Percentiles rank a stretch among this genome's conserved stretches.
Evolutionary conservation across 2,888 invertebrate genomes (phyloP).

Genomic region (Netelia melanura): DNA sequence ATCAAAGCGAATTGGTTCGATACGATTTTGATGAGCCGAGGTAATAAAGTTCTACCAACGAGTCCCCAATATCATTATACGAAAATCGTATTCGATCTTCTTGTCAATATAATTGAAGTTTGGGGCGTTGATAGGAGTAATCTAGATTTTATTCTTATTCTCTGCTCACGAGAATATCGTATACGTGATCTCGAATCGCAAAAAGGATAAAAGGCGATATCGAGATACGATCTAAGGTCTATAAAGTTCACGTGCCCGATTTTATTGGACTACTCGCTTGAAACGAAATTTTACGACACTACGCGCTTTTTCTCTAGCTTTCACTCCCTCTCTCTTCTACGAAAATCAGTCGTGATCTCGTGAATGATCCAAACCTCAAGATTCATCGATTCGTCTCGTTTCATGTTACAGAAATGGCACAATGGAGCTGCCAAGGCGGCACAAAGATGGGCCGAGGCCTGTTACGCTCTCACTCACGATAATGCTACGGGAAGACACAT

Average conservation of each 20-base stretch:
- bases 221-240: not conserved
- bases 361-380: constrained; percentile 1
- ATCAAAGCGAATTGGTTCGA: not conserved
- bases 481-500: constrained; percentile 88
- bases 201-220: constrained; percentile 35
- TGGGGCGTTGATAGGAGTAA: constrained; percentile 20
- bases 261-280: constrained; percentile 39
- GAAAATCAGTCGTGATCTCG: not conserved
- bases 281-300: constrained; percentile 50
- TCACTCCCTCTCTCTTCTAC: no score
- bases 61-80: not conserved
- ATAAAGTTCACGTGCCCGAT: constrained; percentile 23
- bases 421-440: constrained; percentile 89
- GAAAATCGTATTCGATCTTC: not conserved
- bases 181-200: constrained; percentile 5
- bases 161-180: constrained; percentile 7
- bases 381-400: constrained; percentile 48
- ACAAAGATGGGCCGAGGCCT: constrained; percentile 91
- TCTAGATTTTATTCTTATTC: constrained; percentile 16
- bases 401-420: constrained; percentile 89
- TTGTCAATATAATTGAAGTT: constrained; percentile 15
- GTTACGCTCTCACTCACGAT: constrained; percentile 90
- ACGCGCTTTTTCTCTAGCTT: not conserved
- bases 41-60: not conserved
- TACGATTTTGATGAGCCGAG: constrained; percentile 7